Evolutionary conservation across 2,113 vertebrate species (phyloP).

Genomic region (Scopus umbretta): DNA sequence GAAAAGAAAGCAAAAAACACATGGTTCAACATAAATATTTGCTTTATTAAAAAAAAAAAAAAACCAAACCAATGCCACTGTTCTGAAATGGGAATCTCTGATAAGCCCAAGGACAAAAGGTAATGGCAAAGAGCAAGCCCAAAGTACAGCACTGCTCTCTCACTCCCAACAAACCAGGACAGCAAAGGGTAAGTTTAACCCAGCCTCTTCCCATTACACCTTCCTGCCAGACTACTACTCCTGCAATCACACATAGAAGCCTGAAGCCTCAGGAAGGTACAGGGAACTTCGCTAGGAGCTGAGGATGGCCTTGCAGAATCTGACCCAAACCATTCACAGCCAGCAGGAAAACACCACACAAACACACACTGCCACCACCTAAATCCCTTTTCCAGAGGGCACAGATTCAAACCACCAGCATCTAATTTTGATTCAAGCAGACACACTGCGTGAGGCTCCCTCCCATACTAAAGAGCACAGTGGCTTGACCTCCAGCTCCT

Average conservation of each 20-base stretch:
- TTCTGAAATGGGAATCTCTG: background rate
- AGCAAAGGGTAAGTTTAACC: background rate
- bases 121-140: background rate
- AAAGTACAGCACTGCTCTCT: background rate
- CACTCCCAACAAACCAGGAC: background rate
- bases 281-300: background rate
- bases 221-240: background rate
- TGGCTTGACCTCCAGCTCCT: background rate
- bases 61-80: background rate
- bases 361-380: background rate
- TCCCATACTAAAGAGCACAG: background rate
- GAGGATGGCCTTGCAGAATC: background rate
- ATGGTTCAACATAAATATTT: background rate
- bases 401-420: background rate
- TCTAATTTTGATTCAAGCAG: background rate
- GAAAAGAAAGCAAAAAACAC: background rate
- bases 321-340: background rate
- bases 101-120: background rate
- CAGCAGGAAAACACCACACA: background rate
- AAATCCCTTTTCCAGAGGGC: background rate
- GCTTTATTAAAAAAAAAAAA: background rate
- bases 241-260: background rate
- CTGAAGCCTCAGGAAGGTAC: background rate
- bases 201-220: background rate
- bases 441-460: accelerated